Conservation (phyloP, 1,140 invertebrate genomes). For the Hydropsyche tenuis region DNA sequence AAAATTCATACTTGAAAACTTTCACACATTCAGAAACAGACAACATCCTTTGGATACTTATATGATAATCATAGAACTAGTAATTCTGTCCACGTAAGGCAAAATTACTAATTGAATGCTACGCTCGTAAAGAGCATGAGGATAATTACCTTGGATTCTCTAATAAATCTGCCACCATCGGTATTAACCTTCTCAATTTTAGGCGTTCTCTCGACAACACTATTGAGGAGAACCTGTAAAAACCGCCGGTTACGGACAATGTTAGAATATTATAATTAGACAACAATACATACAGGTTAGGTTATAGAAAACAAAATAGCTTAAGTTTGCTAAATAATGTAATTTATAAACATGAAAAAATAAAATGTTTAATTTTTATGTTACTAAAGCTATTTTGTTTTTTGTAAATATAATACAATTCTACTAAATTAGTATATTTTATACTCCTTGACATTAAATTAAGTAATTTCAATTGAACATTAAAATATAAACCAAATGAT, state of each 20-base stretch:
- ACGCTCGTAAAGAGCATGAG: background rate
- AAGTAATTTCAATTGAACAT: too few relatives aligned
- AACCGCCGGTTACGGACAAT: constrained; percentile 49
- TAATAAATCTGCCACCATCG: constrained; percentile 92
- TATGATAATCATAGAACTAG: background rate
- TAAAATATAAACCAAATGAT: too few relatives aligned
- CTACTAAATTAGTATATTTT: too few relatives aligned
- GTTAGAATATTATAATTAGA: constrained; percentile 31
- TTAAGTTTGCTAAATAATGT: too few relatives aligned
- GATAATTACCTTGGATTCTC: constrained; percentile 93
- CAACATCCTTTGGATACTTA: background rate
- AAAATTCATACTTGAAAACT: background rate
- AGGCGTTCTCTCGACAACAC: constrained; percentile 86
- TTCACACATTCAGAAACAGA: background rate
- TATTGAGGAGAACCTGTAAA: constrained; percentile 86
- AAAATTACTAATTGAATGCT: background rate
- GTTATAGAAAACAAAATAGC: too few relatives aligned
- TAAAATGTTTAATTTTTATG: too few relatives aligned
- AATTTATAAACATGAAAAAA: too few relatives aligned
- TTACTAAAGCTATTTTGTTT: too few relatives aligned
- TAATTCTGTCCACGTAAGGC: too few relatives aligned
- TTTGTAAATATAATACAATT: too few relatives aligned
- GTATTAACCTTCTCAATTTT: constrained; percentile 95
- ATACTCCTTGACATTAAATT: too few relatives aligned
- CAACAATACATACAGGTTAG: background rate